Evolutionary conservation across 2,888 invertebrate species (phyloP).

Genomic region (Tillus elongatus): DNA sequence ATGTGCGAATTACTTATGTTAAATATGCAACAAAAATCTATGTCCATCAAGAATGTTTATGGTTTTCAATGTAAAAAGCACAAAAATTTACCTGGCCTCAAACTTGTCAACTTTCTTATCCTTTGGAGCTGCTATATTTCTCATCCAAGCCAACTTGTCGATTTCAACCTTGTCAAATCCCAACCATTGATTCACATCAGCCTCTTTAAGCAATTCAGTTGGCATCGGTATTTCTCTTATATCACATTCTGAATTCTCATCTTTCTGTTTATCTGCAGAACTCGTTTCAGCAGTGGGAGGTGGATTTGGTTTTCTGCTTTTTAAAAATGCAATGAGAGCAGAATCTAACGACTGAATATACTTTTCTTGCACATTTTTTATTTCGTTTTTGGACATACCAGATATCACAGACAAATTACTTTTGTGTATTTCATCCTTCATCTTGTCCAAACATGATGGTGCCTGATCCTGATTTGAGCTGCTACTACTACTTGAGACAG

Average conservation of each 20-base stretch:
- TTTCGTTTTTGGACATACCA: conserved; percentile 64
- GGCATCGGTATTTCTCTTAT: conserved; percentile 44
- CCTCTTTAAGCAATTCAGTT: conserved; percentile 47
- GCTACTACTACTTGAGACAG: too few relatives aligned
- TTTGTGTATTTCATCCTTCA: conserved; percentile 56
- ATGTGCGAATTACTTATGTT: too few relatives aligned
- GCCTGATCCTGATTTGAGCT: too few relatives aligned
- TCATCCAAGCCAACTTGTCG: conserved; percentile 86
- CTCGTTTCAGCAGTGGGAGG: too few relatives aligned
- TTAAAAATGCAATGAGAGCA: conserved; percentile 57
- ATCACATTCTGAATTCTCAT: conserved; percentile 28
- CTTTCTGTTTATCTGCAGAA: conserved; percentile 40
- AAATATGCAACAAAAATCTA: too few relatives aligned
- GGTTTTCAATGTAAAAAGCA: too few relatives aligned
- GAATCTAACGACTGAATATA: conserved; percentile 58
- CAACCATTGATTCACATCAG: conserved; percentile 69
- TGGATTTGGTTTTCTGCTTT: conserved; percentile 37
- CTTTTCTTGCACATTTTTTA: conserved; percentile 61
- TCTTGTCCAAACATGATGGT: too few relatives aligned
- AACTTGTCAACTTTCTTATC: conserved; percentile 51
- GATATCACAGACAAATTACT: conserved; percentile 61
- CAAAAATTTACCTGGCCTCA: conserved; percentile 52
- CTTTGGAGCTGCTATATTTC: conserved; percentile 52
- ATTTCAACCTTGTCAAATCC: conserved; percentile 80
- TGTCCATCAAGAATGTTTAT: too few relatives aligned